Evolutionary conservation across 2,113 vertebrate species (phyloP).

Genomic region (Melanotaenia duboulayi): DNA sequence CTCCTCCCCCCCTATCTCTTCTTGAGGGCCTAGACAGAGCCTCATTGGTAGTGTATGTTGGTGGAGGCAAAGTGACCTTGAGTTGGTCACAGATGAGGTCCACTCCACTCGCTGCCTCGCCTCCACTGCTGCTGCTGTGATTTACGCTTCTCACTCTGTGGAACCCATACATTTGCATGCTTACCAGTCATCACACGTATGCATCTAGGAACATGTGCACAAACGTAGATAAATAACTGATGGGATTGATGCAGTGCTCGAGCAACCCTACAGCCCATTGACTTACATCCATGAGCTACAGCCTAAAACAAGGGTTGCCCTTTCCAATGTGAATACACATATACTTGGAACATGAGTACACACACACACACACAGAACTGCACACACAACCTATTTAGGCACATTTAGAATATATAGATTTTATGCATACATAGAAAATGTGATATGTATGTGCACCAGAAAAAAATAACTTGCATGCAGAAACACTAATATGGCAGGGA

Average conservation of each 20-base stretch:
- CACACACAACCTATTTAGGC: background rate
- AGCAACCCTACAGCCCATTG: background rate
- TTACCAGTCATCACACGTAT: constrained; percentile 43
- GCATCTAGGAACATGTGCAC: constrained; percentile 28
- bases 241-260: constrained; percentile 27
- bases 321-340: constrained; percentile 6
- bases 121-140: constrained; percentile 56
- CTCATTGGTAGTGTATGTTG: constrained; percentile 72
- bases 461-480: background rate
- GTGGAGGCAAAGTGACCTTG: constrained; percentile 75
- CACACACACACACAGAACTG: background rate
- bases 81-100: constrained; percentile 71
- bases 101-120: constrained; percentile 51
- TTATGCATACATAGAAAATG: too few species aligned
- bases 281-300: constrained; percentile 21
- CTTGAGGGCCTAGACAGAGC: constrained; percentile 62
- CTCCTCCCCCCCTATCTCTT: constrained; percentile 28
- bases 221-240: constrained; percentile 20
- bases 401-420: background rate
- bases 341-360: background rate
- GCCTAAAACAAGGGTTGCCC: constrained; percentile 8
- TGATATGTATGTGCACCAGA: too few species aligned
- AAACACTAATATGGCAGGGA: background rate
- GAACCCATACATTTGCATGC: constrained; percentile 28
- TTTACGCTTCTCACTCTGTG: constrained; percentile 60